phyloP scores from a whole-genome alignment of 1,140 invertebrate species.

The Drosophila nigrodunni region DNA sequence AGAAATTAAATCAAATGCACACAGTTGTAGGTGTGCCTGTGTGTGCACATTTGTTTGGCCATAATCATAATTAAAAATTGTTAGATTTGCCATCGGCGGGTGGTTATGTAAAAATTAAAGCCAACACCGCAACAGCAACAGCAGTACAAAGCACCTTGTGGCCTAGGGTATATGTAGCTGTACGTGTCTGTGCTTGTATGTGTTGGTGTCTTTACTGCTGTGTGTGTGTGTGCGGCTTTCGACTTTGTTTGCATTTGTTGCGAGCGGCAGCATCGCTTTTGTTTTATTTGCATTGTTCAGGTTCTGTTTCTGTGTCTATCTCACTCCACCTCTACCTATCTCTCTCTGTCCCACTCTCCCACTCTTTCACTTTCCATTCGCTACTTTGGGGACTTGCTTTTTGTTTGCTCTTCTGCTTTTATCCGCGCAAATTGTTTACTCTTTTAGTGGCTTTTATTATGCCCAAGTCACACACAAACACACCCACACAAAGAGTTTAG shows the following conservation, averaged over 20 bases:
- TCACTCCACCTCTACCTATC: background rate
- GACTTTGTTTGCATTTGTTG: conserved; percentile 67
- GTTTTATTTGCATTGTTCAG: conserved; percentile 75
- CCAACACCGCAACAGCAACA: conserved; percentile 41
- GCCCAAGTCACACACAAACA: background rate
- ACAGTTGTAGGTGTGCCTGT: conserved; percentile 3
- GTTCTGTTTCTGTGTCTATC: conserved; percentile 24
- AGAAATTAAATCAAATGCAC: conserved; percentile 48
- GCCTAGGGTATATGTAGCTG: background rate
- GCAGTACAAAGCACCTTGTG: conserved; percentile 58
- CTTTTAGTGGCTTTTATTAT: conserved; percentile 78
- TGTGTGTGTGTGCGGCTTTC: conserved; percentile 48
- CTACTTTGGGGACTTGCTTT: conserved; percentile 45
- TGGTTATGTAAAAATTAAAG: conserved; percentile 58
- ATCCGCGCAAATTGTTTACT: conserved; percentile 76
- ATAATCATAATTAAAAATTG: conserved; percentile 78
- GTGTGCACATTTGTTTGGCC: conserved; percentile 51
- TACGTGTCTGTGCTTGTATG: conserved; percentile 15
- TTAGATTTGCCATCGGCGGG: conserved; percentile 44
- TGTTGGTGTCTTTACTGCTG: conserved; percentile 11
- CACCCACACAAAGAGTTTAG: background rate
- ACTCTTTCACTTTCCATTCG: background rate
- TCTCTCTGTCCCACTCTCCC: background rate
- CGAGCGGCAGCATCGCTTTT: conserved; percentile 48
- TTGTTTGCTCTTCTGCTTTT: conserved; percentile 66